Evolutionary conservation across 2,113 vertebrate genomes (phyloP).

Genomic region (Alouatta palliata): DNA sequence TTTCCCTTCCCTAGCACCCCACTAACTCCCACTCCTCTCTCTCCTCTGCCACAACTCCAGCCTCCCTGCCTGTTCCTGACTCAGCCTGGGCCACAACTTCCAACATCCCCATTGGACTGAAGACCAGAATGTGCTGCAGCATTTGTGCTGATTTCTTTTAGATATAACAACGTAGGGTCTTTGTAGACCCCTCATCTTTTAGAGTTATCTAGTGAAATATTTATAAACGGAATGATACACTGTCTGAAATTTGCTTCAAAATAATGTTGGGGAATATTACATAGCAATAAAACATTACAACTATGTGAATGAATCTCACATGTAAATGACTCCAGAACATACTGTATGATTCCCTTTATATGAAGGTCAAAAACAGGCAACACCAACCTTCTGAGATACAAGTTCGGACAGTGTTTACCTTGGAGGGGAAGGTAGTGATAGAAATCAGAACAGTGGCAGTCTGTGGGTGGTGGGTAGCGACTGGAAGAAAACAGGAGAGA

Average conservation of each 20-base stretch:
- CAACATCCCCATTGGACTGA: neutral
- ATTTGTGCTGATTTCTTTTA: neutral
- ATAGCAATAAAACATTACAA: neutral
- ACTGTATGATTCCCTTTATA: neutral
- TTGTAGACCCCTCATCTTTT: neutral
- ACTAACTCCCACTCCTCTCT: neutral
- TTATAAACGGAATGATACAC: neutral
- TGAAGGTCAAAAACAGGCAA: neutral
- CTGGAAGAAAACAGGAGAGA: neutral
- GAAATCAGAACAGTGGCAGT: neutral
- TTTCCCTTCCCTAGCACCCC: neutral
- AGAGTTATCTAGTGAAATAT: neutral
- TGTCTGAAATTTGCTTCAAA: neutral
- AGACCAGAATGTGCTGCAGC: neutral
- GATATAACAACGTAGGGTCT: neutral
- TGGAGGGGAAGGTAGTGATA: neutral
- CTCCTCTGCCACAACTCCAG: no score
- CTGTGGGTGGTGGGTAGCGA: neutral
- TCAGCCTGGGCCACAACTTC: neutral
- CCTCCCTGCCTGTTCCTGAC: neutral
- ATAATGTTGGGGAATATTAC: neutral
- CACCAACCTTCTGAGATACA: neutral
- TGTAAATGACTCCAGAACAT: no score
- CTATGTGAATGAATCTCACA: neutral
- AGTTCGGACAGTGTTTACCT: neutral